phyloP scores from a whole-genome alignment of 2,797 vertebrate species.

The Fistularia tabacaria region DNA sequence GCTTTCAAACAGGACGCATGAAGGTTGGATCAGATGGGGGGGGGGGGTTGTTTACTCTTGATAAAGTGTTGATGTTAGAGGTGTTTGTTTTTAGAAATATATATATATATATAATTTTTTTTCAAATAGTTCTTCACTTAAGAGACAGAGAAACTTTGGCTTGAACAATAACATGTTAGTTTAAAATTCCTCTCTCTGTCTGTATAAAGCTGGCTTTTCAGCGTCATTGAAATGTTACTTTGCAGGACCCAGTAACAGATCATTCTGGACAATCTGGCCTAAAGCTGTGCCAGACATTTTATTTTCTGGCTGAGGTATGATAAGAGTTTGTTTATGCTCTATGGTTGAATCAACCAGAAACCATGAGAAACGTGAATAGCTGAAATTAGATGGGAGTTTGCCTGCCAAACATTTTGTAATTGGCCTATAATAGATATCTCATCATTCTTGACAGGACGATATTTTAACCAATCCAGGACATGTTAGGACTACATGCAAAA shows the following conservation, averaged over 20 bases:
- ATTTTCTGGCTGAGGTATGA: not conserved
- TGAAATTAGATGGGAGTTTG: not conserved
- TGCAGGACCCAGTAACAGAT: constrained; percentile 15
- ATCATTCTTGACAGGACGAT: not conserved
- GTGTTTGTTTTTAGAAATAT: constrained; percentile 70
- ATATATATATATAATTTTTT: constrained; percentile 76
- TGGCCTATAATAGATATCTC: not conserved
- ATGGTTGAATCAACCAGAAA: not conserved
- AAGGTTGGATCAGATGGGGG: constrained; percentile 65
- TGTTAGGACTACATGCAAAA: constrained; percentile 24
- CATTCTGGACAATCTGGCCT: not conserved
- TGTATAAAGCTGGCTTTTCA: constrained; percentile 7
- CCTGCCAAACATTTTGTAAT: not conserved
- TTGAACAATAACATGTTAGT: constrained; percentile 24
- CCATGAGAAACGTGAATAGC: constrained; percentile 1
- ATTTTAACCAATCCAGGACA: constrained; percentile 30
- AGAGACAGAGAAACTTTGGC: constrained; percentile 46
- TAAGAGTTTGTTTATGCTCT: not conserved
- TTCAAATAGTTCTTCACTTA: constrained; percentile 60
- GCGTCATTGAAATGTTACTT: constrained; percentile 5
- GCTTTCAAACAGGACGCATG: constrained; percentile 62
- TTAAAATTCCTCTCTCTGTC: constrained; percentile 8
- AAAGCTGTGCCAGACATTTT: not conserved
- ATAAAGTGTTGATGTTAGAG: constrained; percentile 71
- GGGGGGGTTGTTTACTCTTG: constrained; percentile 64